A percentile compares a stretch with the other conserved stretches of the same genome.
Conservation (phyloP, 92 coral and sea anemone species). For the Ricordea florida region DNA sequence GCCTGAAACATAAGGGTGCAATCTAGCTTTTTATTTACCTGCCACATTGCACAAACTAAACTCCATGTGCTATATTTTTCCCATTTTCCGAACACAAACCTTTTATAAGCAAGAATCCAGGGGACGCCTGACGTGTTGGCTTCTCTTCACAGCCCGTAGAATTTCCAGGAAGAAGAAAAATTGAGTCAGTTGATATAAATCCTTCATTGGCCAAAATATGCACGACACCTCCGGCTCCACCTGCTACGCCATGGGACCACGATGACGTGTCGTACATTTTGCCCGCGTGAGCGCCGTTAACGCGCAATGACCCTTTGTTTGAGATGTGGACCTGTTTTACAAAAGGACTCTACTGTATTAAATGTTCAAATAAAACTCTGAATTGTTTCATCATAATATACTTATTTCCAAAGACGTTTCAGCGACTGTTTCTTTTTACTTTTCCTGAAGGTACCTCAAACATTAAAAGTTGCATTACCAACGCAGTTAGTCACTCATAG, state of each 20-base stretch:
- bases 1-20: too few relatives aligned
- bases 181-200: background rate
- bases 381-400: background rate
- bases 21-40: too few relatives aligned
- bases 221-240: conserved; percentile 39
- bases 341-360: too few relatives aligned
- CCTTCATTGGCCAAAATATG: conserved; percentile 7
- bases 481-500: too few relatives aligned
- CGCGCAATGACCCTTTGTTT: background rate
- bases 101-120: background rate
- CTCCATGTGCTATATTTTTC: too few relatives aligned
- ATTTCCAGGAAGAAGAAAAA: conserved; percentile 3
- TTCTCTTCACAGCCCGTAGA: background rate
- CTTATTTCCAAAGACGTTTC: too few relatives aligned
- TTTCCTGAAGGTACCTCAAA: too few relatives aligned
- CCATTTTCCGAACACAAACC: too few relatives aligned
- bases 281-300: conserved; percentile 23
- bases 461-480: too few relatives aligned
- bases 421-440: too few relatives aligned
- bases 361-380: background rate
- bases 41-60: too few relatives aligned
- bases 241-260: background rate
- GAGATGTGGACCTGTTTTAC: conserved; percentile 8
- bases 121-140: background rate
- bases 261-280: background rate